Conservation (phyloP, 2,888 invertebrate genomes). For the Psylliodes chrysocephalus region DNA sequence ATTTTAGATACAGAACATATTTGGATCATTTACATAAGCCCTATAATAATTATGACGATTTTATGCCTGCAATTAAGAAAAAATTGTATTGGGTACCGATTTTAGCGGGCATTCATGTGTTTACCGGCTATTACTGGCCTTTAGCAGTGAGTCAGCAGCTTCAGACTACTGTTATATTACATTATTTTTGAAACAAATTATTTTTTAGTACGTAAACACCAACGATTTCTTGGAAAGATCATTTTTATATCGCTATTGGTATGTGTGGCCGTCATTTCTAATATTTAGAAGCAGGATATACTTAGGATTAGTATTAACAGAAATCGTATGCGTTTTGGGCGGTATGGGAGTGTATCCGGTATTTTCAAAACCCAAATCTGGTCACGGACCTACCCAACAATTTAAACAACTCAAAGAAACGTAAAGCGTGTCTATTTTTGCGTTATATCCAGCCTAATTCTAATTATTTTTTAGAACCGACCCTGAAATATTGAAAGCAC, state of each 20-base stretch:
- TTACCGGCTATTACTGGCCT: constrained; percentile 77
- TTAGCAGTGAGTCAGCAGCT: constrained; percentile 71
- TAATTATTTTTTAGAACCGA: constrained; percentile 34
- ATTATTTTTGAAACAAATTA: background rate
- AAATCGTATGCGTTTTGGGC: constrained; percentile 91
- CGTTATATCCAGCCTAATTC: background rate
- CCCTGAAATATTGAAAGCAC: constrained; percentile 44
- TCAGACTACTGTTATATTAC: background rate
- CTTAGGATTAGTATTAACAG: constrained; percentile 88
- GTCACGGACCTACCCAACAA: constrained; percentile 84
- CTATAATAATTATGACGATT: constrained; percentile 73
- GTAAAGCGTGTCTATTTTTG: constrained; percentile 46
- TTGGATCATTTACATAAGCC: constrained; percentile 80
- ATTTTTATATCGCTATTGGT: constrained; percentile 83
- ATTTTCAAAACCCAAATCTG: constrained; percentile 76
- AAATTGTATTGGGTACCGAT: constrained; percentile 74
- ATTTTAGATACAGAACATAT: constrained; percentile 89
- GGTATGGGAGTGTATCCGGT: constrained; percentile 93
- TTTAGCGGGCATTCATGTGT: constrained; percentile 74
- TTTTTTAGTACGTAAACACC: constrained; percentile 80
- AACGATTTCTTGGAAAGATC: constrained; percentile 74
- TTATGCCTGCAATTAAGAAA: constrained; percentile 70
- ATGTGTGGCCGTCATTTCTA: constrained; percentile 87
- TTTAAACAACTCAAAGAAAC: constrained; percentile 69
- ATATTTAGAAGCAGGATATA: constrained; percentile 92